Base-by-base conservation (phyloP, 2,113 vertebrate species). In the Xiphophorus maculatus region DNA sequence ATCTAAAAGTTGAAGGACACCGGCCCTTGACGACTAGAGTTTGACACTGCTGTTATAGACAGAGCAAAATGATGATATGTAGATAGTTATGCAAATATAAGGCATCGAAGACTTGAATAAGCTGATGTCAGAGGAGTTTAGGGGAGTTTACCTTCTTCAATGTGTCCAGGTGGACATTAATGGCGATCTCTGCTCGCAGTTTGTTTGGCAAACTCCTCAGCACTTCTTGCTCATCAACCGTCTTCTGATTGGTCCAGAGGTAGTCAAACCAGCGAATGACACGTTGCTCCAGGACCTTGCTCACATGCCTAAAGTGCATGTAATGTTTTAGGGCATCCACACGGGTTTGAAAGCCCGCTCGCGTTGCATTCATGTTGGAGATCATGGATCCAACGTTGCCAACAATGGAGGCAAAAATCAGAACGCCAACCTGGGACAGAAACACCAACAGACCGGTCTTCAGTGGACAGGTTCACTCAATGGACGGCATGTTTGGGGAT, bases 201-300 rank as follows among this genome's bases (percentile, higher is more conserved):
- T 98, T 98, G 82, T 96, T 97, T 5, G 98, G 97, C 48, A 99
- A 94, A 73, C 96, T 98, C 92, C 94, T 97, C 37, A 99, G 94
- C 28, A 98, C 96, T 83, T 99, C 97, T 71, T 92, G 89, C 73
- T 99, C 98, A 0, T 98, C 97, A 0, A 98, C 92, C 0, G 94
- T 94, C 82, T 99, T 99, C 91, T 98, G 95, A 89, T 98, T 98
- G 79, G 95, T 97, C 97, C 98, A 99, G 67, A 99, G 91, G 77
- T 99, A 99, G 85, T 99, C 97, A 33, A 98, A 98, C 98, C 97
- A 99, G 84, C 94, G 96, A 79, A 99, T 99, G 76, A 99, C 97
- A 4, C 97, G 97, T 65, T 95, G 96, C 83, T 99, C 97, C 76
- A 99, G 86, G 27, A 95, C 96, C 73, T 95, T 98, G 93, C 97